These are phyloP conservation scores for Corythoichthys intestinalis DNA, from an alignment of 2,113 vertebrate genomes.

Conservation along the genomic window DNA sequence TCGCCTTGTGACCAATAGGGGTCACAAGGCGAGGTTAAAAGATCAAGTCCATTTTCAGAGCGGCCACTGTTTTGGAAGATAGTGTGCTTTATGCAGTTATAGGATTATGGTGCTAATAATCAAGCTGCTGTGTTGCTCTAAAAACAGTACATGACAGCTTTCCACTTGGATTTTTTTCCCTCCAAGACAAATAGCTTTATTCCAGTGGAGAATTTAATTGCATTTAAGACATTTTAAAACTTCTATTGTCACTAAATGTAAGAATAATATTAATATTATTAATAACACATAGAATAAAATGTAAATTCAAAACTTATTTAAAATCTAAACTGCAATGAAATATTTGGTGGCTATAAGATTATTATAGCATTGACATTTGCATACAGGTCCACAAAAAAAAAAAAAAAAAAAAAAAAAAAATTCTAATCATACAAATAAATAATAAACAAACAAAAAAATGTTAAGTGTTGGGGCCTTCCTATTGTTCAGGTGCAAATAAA, in stretches of 20 bases:
- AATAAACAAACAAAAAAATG: too few relatives aligned
- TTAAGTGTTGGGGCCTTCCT: not conserved
- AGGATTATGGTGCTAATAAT: conserved; percentile 25
- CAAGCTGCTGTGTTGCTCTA: conserved; percentile 14
- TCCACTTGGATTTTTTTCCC: not conserved
- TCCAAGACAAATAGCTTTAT: not conserved
- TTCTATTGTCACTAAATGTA: not conserved
- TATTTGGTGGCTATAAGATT: not conserved
- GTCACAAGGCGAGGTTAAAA: conserved; percentile 47
- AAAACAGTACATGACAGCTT: conserved; percentile 6
- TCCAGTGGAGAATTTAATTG: not conserved
- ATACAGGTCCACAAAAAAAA: not conserved
- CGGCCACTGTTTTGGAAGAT: conserved; percentile 36
- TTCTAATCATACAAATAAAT: not conserved
- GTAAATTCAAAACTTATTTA: not conserved
- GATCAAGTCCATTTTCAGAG: conserved; percentile 67
- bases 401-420: not conserved
- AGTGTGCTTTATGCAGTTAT: conserved; percentile 17
- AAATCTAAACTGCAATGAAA: not conserved
- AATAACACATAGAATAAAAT: not conserved
- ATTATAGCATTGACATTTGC: too few relatives aligned
- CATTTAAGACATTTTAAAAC: not conserved
- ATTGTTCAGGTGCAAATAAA: not conserved
- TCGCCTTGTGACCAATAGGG: conserved; percentile 54
- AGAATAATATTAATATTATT: not conserved